Conservation (phyloP, 2,113 vertebrate species). For the Semnopithecus entellus region DNA sequence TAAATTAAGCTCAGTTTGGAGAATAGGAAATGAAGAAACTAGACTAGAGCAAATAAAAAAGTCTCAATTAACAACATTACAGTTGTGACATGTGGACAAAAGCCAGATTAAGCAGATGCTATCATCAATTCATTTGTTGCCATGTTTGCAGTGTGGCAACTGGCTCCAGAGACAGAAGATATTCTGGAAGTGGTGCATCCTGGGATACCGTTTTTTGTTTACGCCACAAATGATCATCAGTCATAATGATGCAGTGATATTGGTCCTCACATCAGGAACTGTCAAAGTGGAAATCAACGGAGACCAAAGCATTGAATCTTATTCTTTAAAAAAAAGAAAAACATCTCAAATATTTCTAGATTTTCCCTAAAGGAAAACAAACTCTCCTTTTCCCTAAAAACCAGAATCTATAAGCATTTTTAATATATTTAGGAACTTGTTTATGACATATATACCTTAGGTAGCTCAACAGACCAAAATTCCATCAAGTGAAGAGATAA, state of each 20-base stretch:
- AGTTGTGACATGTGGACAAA: constrained; percentile 77
- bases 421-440: constrained; percentile 56
- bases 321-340: too few species aligned
- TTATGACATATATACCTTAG: constrained; percentile 63
- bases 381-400: not conserved
- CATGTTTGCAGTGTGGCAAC: constrained; percentile 67
- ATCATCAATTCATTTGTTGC: constrained; percentile 74
- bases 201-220: constrained; percentile 67
- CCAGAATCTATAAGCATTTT: constrained; percentile 1
- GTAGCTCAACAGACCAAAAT: constrained; percentile 63
- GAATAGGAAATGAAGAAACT: constrained; percentile 61
- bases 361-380: constrained; percentile 36
- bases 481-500: constrained; percentile 76
- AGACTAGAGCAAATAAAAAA: constrained; percentile 65
- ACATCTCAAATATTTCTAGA: not conserved
- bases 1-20: constrained; percentile 56
- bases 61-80: constrained; percentile 70
- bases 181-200: constrained; percentile 46
- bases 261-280: constrained; percentile 23
- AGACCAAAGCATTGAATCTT: constrained; percentile 16
- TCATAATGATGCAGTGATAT: constrained; percentile 60
- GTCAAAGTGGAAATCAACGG: constrained; percentile 60
- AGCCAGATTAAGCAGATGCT: constrained; percentile 77
- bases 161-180: constrained; percentile 58
- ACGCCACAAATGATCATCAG: constrained; percentile 65